These are phyloP conservation scores for Cheirogaleus major DNA, from an alignment of 2,797 vertebrate genomes.

Conservation along the genomic window DNA sequence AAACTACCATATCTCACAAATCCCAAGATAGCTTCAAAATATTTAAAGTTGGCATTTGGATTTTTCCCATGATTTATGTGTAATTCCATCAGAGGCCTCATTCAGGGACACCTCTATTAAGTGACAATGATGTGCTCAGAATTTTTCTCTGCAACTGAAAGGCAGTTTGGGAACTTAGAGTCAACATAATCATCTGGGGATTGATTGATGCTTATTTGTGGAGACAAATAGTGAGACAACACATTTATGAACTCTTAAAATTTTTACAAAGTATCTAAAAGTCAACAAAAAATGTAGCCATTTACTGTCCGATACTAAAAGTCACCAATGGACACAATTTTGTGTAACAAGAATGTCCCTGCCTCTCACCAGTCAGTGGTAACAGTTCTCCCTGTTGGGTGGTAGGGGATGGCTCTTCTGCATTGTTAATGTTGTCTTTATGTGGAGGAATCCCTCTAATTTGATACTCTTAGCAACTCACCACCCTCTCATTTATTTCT, in stretches of 20 bases:
- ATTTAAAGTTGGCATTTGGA: neutral
- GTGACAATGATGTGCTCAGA: neutral
- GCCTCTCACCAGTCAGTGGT: neutral
- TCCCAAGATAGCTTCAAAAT: neutral
- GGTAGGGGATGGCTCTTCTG: neutral
- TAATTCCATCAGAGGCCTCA: neutral
- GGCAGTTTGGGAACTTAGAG: neutral
- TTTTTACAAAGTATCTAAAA: constrained; percentile 1
- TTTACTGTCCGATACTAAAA: neutral
- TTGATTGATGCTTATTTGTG: neutral
- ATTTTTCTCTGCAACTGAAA: neutral
- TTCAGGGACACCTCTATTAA: neutral
- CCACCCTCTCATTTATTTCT: neutral
- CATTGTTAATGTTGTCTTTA: neutral
- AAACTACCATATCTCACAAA: constrained; percentile 10
- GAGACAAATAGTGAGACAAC: neutral
- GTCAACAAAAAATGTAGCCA: neutral
- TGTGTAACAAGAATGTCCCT: neutral
- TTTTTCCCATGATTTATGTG: neutral
- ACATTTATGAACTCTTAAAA: neutral
- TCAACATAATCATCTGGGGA: neutral
- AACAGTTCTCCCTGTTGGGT: neutral
- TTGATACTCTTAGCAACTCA: neutral
- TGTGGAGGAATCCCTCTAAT: neutral
- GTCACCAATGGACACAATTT: neutral